A percentile compares a stretch with the other conserved stretches of the same genome.
Evolutionary conservation across 2,888 invertebrate species (phyloP).

Genomic region (Hipparchia semele): DNA sequence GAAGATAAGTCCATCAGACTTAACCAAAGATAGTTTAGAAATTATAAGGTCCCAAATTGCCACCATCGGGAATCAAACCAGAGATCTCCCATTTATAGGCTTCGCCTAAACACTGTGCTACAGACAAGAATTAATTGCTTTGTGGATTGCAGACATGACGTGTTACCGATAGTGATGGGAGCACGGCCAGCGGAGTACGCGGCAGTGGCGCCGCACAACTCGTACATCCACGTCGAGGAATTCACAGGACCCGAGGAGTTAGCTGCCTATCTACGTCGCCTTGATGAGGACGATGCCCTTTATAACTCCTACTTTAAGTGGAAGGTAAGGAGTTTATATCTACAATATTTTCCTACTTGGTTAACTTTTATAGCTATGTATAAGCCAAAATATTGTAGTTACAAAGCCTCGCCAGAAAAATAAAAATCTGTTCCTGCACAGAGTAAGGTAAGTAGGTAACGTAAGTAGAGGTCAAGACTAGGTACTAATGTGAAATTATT

Average conservation of each 20-base stretch:
- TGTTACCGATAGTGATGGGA: conserved; percentile 98
- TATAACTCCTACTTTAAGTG: conserved; percentile 98
- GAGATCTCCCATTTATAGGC: no score
- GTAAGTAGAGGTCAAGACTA: no score
- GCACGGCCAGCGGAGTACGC: conserved; percentile 96
- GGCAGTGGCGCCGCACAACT: conserved; percentile 93
- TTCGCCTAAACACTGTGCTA: no score
- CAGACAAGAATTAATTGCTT: not conserved
- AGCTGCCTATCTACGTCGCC: conserved; percentile 91
- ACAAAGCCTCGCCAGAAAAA: no score
- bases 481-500: no score
- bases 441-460: no score
- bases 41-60: no score
- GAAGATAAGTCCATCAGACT: no score
- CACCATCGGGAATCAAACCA: no score
- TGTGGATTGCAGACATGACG: conserved; percentile 79
- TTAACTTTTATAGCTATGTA: not conserved
- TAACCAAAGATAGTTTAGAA: no score
- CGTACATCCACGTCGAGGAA: conserved; percentile 98
- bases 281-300: conserved; percentile 93
- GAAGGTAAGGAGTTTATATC: conserved; percentile 81
- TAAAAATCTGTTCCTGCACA: no score
- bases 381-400: no score
- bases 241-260: conserved; percentile 94
- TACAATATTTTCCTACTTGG: not conserved